These are phyloP conservation scores for Uloborus diversus DNA, from an alignment of 1,140 invertebrate species.

Conservation along the genomic window DNA sequence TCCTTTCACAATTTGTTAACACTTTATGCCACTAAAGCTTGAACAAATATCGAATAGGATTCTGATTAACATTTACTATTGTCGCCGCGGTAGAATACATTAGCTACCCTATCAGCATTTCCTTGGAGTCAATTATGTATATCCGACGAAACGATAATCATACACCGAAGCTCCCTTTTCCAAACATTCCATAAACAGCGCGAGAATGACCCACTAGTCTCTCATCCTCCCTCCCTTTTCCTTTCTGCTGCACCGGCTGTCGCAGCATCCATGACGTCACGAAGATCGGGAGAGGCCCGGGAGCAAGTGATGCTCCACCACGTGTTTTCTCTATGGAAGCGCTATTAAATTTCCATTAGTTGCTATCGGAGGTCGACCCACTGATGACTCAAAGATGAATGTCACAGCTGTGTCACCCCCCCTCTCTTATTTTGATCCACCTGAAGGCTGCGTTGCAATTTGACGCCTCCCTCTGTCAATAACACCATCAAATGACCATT, in stretches of 20 bases:
- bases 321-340: conserved; percentile 50
- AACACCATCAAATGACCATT: conserved; percentile 55
- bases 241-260: neutral
- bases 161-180: too few relatives aligned
- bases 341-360: conserved; percentile 56
- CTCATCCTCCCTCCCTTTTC: neutral
- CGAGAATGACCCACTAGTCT: neutral
- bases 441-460: too few relatives aligned
- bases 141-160: too few relatives aligned
- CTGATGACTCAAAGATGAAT: conserved; percentile 53
- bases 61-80: too few relatives aligned
- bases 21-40: too few relatives aligned
- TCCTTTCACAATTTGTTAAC: too few relatives aligned
- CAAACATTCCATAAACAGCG: neutral
- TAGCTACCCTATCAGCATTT: too few relatives aligned
- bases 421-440: neutral
- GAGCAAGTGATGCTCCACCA: conserved; percentile 17
- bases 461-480: conserved; percentile 36
- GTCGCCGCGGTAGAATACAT: too few relatives aligned
- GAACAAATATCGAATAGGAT: too few relatives aligned
- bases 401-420: conserved; percentile 41
- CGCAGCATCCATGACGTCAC: neutral
- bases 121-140: too few relatives aligned
- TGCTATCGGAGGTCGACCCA: conserved; percentile 50
- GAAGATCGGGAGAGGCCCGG: neutral